These are phyloP conservation scores for Panzeria rudis DNA, from an alignment of 2,888 invertebrate species.

Conservation along the genomic window DNA sequence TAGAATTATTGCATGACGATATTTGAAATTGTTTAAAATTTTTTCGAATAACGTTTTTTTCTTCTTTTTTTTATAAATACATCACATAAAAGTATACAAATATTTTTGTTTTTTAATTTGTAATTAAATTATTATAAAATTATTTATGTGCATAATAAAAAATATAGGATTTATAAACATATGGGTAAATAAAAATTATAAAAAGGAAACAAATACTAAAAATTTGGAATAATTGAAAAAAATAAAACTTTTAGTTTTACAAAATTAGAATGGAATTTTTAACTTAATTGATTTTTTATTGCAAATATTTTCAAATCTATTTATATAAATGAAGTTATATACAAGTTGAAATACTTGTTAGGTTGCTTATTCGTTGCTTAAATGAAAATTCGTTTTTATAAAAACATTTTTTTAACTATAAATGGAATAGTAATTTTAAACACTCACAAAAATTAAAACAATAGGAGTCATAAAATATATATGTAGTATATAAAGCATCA, in stretches of 20 bases:
- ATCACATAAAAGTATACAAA: constrained; percentile 69
- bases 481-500: constrained; percentile 59
- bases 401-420: constrained; percentile 30
- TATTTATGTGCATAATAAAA: constrained; percentile 3
- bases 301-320: constrained; percentile 37
- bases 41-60: constrained; percentile 39
- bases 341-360: constrained; percentile 56
- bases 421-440: constrained; percentile 61
- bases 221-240: constrained; percentile 8
- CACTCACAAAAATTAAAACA: constrained; percentile 30
- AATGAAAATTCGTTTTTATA: constrained; percentile 34
- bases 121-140: constrained; percentile 24
- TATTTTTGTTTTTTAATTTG: constrained; percentile 40
- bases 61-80: constrained; percentile 58
- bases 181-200: constrained; percentile 44
- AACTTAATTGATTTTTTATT: constrained; percentile 24
- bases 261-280: constrained; percentile 41
- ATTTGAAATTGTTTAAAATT: constrained; percentile 32
- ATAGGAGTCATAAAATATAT: constrained; percentile 34
- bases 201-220: constrained; percentile 35
- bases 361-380: constrained; percentile 69
- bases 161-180: constrained; percentile 55
- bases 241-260: constrained; percentile 21
- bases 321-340: constrained; percentile 36
- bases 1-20: constrained; percentile 62